phyloP scores from a whole-genome alignment of 2,797 vertebrate species.

The Taeniopygia guttata region DNA sequence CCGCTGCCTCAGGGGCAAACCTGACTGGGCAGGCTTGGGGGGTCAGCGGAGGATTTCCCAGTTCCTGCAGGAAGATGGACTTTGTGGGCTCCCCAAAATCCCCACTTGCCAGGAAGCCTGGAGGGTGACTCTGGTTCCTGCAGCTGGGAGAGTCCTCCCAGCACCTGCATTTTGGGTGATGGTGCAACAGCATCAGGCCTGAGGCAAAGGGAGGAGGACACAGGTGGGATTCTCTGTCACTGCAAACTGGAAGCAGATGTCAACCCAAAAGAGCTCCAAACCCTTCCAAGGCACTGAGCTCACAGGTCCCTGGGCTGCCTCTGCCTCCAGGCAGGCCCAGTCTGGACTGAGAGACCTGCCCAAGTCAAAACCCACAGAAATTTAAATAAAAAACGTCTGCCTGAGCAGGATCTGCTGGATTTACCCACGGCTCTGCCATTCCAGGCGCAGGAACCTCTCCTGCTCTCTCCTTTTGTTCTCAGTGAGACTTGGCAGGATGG shows the following conservation, averaged over 20 bases:
- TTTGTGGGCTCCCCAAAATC: not conserved
- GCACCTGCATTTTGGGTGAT: not conserved
- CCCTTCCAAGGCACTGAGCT: not conserved
- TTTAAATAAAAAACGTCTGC: not conserved
- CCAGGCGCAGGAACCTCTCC: not conserved
- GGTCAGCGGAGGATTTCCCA: not conserved
- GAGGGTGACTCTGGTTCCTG: not conserved
- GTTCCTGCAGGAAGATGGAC: not conserved
- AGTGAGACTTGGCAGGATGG: not conserved
- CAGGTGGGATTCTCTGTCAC: not conserved
- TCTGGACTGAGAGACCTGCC: not conserved
- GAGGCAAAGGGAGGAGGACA: not conserved
- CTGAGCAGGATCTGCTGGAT: not conserved
- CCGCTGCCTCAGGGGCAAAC: not conserved
- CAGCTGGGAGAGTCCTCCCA: not conserved
- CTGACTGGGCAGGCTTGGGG: not conserved
- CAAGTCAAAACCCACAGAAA: not conserved
- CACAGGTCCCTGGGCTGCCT: not conserved
- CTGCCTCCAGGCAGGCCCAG: not conserved
- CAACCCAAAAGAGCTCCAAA: not conserved
- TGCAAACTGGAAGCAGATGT: not conserved
- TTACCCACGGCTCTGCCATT: not conserved
- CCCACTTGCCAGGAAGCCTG: not conserved
- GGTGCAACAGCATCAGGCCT: not conserved
- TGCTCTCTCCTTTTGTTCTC: not conserved